Evolutionary conservation across 1,140 invertebrate genomes (phyloP).

Genomic region (Drosophila ohnishii): DNA sequence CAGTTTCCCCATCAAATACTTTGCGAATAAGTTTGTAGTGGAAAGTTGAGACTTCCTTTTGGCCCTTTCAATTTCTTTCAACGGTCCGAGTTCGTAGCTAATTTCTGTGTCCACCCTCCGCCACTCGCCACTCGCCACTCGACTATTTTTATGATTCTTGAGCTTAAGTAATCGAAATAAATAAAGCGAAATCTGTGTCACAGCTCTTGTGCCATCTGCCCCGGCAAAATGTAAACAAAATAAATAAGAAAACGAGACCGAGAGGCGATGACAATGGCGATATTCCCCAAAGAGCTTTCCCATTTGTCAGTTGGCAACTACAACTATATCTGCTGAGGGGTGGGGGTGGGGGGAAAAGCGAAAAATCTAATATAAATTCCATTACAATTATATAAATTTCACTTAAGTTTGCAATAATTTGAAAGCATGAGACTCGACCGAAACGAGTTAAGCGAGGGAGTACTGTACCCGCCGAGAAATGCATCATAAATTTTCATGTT

Average conservation of each 20-base stretch:
- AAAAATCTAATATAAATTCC: slow-evolving; percentile 72
- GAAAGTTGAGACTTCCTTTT: slow-evolving; percentile 30
- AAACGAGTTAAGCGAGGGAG: slow-evolving; percentile 49
- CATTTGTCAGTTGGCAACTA: slow-evolving; percentile 29
- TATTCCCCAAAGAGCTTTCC: slow-evolving; percentile 14
- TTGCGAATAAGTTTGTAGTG: slow-evolving; percentile 24
- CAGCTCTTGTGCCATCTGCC: slow-evolving; percentile 28
- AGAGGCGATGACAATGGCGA: slow-evolving; percentile 26
- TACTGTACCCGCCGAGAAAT: slow-evolving; percentile 46
- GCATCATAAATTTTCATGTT: slow-evolving; percentile 80
- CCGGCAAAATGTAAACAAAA: slow-evolving; percentile 36
- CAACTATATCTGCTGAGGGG: not conserved
- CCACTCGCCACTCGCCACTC: slow-evolving; percentile 11
- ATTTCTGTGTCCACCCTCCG: slow-evolving; percentile 23
- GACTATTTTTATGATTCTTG: slow-evolving; percentile 55
- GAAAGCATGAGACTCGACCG: slow-evolving; percentile 45
- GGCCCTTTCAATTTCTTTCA: slow-evolving; percentile 33
- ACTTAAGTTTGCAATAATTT: slow-evolving; percentile 63
- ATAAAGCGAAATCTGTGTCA: slow-evolving; percentile 49
- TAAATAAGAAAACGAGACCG: slow-evolving; percentile 24
- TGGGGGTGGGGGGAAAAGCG: not conserved
- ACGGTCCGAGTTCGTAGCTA: slow-evolving; percentile 19
- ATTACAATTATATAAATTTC: slow-evolving; percentile 78
- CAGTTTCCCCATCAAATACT: slow-evolving; percentile 27
- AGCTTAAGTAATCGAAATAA: slow-evolving; percentile 74